Conservation (phyloP, 2,113 vertebrate genomes). For the Forbesichthys agassizii region DNA sequence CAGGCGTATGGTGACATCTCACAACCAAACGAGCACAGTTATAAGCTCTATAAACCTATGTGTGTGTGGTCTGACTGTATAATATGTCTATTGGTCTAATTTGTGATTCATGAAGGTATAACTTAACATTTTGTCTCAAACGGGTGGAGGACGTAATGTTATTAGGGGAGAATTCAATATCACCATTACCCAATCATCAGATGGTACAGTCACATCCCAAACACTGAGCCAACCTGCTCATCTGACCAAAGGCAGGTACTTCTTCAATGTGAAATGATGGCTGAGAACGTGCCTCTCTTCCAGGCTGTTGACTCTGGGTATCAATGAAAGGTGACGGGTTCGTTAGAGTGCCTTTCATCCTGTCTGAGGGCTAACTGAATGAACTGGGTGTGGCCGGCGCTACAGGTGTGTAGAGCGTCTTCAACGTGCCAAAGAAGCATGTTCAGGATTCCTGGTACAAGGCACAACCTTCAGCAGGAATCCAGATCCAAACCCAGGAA, state of each 20-base stretch:
- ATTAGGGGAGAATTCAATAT: conserved; percentile 7
- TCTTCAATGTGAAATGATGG: conserved; percentile 83
- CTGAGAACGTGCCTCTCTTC: conserved; percentile 60
- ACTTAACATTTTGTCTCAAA: background rate
- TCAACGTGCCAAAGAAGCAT: conserved; percentile 58
- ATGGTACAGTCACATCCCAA: conserved; percentile 29
- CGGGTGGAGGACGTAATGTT: conserved; percentile 26
- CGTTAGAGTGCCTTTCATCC: conserved; percentile 71
- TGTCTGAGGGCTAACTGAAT: conserved; percentile 70
- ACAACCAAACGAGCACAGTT: too few relatives aligned
- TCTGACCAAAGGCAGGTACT: conserved; percentile 67
- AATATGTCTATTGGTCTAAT: background rate
- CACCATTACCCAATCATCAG: conserved; percentile 64
- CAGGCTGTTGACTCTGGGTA: conserved; percentile 45
- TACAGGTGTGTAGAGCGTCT: conserved; percentile 64
- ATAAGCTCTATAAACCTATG: too few relatives aligned
- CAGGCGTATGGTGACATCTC: background rate
- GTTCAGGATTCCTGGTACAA: conserved; percentile 54
- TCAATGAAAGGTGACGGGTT: conserved; percentile 62
- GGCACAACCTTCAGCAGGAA: conserved; percentile 43
- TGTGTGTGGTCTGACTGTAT: background rate
- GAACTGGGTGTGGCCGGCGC: conserved; percentile 37
- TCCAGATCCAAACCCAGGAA: background rate
- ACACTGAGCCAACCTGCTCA: conserved; percentile 35
- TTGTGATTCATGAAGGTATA: background rate